Base-by-base conservation (phyloP, 2,797 vertebrate genomes). In the Emys orbicularis region DNA sequence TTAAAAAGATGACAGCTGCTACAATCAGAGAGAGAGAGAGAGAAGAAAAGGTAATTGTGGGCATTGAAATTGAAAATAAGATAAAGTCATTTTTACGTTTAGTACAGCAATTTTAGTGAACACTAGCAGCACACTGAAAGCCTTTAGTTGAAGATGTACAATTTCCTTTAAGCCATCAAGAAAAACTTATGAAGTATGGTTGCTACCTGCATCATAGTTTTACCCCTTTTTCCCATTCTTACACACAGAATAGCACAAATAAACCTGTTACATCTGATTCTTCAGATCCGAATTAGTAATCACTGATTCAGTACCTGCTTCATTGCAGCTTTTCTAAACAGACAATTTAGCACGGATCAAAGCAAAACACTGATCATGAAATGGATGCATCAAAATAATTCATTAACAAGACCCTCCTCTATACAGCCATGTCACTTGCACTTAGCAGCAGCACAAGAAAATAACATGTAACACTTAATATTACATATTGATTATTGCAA, bases 251-350 rank as follows among this genome's bases (percentile, higher is more conserved):
- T 91, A 72, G 44, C 44, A 49, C 61, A 89, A 87, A 59, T 84
- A 65, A 77, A 93, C 68, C 82, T 84, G 3, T 25, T 95, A 84
- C 79, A 92, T 81, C 88, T 93, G 41, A 86, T 92, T 52, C 87
- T 92, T 86, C 56, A 85, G 50, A 93, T 44, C 23, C 1, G 2
- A 89, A 90, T 27, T 94, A 94, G 93, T 93, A 94, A 86, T 92
- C 53, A 86, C 53, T 52, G 74, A 82, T 87, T 86, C 72, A 76
- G 49, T 47, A 84, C 16, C 49, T 89, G 65, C 16, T 76, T 52
- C 11, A 49, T 0, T 90, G 57, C 27, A 86, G 53, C 34, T 93
- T 83, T 65, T 86, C 21, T 7, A 34, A 92, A 86, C 7, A 79
- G 59, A 6, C n/a, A 83, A 8, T 79, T 83, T 65, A 93, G 27